Evolutionary conservation across 2,113 vertebrate genomes (phyloP), one percentile per base, ranked within the genome.

Genomic region (Poecile atricapillus): DNA sequence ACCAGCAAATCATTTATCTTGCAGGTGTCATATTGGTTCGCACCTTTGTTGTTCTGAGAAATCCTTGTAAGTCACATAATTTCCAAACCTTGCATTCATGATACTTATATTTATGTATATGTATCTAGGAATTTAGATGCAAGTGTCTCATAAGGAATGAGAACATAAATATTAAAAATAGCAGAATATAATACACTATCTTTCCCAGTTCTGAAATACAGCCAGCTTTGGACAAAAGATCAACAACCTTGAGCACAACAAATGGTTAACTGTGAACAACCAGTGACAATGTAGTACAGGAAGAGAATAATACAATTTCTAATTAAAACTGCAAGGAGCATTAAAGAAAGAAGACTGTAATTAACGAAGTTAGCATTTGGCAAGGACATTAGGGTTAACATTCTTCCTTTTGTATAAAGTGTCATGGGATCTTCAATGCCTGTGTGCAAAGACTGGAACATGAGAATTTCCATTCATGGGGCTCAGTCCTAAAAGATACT

Each of bases 301-400:
- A 94, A 91, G 30, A 90, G 67, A 90, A 97, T 87, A 96, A 86
- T 90, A 88, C 65, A 23, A 76, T 84, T 58, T 89, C 92, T 90
- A 87, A 96, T 93, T 89, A 94, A 94, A 95, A 88, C 53, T 76
- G 46, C 85, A 87, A 92, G 76, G 35, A 95, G 71, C 76, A 87
- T 93, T 90, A 93, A 92, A 89, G 84, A 94, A 94, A 93, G 83
- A 52, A 90, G 71, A 78, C 87, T 81, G 47, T 94, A 96, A 96
- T 91, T 95, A 94, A 83, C 3, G 0, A 86, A 94, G 83, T 94
- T 94, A 94, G 77, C 59, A 46, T 94, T 93, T 85, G 85, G 81
- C 87, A 97, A 94, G 94, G 73, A 95, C 93, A 83, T 11, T 35
- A 64, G 56, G 89, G 83, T 94, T 93, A 90, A 86, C 27, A 6